Percentiles rank a stretch among this genome's conserved stretches.
phyloP scores from a whole-genome alignment of 1,140 invertebrate species.

The Atopsyche davidsoni region DNA sequence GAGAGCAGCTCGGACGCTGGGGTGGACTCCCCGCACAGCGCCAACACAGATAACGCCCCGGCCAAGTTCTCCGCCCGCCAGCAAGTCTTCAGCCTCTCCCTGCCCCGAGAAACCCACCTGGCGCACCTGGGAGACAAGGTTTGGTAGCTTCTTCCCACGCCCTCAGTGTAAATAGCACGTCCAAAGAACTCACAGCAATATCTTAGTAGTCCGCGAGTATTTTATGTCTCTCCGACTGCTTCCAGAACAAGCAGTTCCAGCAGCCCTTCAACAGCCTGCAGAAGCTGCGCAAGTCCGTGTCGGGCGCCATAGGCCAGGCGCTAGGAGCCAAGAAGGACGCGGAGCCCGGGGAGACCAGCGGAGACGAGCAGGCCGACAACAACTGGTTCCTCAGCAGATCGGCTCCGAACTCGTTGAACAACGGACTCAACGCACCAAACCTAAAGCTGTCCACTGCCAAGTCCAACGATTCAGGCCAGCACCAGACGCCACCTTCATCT shows the following conservation, averaged over 20 bases:
- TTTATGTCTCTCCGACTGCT: constrained; percentile 48
- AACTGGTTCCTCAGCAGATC: constrained; percentile 75
- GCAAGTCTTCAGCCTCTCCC: constrained; percentile 66
- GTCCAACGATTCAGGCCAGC: constrained; percentile 38
- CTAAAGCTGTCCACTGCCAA: constrained; percentile 35
- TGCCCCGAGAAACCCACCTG: constrained; percentile 57
- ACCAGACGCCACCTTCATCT: constrained; percentile 34
- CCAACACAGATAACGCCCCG: constrained; percentile 34
- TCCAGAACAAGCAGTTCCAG: constrained; percentile 46
- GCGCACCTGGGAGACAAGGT: constrained; percentile 27
- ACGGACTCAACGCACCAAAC: constrained; percentile 45
- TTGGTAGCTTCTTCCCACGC: neutral
- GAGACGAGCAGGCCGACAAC: constrained; percentile 45
- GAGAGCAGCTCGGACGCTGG: constrained; percentile 60
- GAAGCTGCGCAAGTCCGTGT: constrained; percentile 62
- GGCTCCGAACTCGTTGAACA: constrained; percentile 69
- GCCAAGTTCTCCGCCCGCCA: constrained; percentile 58
- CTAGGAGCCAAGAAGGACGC: constrained; percentile 44
- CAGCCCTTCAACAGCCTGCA: constrained; percentile 59
- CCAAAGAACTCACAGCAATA: constrained; percentile 2
- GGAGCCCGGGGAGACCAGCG: constrained; percentile 42
- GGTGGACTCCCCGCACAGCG: constrained; percentile 39
- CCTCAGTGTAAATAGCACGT: too few relatives aligned
- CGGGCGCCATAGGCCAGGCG: constrained; percentile 54
- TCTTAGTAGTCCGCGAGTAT: constrained; percentile 46